Conservation (phyloP, 2,797 vertebrate species). For the Microtus obscurus region DNA sequence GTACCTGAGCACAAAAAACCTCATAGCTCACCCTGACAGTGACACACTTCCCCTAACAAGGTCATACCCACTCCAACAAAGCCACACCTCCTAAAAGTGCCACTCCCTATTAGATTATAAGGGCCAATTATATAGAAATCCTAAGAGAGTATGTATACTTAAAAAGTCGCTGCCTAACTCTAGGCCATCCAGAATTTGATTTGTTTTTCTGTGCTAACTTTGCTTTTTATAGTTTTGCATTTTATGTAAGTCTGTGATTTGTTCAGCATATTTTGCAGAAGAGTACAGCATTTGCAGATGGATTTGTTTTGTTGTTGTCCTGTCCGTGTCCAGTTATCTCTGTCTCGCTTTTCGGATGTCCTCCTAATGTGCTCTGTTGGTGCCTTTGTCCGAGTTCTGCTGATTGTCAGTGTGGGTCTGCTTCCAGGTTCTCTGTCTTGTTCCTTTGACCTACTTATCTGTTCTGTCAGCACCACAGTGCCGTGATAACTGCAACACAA, state of each 20-base stretch:
- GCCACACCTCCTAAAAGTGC: background rate
- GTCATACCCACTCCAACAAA: background rate
- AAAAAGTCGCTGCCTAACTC: background rate
- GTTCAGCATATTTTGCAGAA: background rate
- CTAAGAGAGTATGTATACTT: background rate
- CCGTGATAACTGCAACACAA: background rate
- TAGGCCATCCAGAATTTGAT: background rate
- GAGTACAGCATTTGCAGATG: background rate
- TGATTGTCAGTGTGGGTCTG: background rate
- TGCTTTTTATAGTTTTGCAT: background rate
- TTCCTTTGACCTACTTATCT: background rate
- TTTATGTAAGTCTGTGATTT: background rate
- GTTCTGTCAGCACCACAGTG: background rate
- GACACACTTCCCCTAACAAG: background rate
- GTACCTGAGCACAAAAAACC: background rate
- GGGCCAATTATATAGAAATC: background rate
- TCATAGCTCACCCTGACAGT: background rate
- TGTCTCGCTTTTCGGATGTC: background rate
- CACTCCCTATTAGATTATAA: background rate
- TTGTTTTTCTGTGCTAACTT: background rate
- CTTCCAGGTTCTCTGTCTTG: background rate
- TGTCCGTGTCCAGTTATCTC: background rate
- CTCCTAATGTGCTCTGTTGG: background rate
- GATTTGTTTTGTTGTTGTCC: background rate
- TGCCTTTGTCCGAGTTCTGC: background rate